Evolutionary conservation across 2,113 vertebrate species (phyloP).

Genomic region (Myodes glareolus): DNA sequence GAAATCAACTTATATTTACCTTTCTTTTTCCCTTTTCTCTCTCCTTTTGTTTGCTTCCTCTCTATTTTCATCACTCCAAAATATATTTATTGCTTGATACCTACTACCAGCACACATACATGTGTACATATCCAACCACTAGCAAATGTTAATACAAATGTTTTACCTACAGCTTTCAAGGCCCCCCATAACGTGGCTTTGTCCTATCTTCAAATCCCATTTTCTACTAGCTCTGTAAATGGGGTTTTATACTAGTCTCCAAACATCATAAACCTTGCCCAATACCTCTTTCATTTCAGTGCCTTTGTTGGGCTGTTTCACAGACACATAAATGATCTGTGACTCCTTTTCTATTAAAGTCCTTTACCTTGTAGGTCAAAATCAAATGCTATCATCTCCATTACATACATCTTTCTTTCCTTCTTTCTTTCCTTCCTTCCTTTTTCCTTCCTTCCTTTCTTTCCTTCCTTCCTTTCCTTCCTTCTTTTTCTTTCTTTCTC

Average conservation of each 20-base stretch:
- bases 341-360: not conserved
- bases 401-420: too few species aligned
- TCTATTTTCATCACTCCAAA: not conserved
- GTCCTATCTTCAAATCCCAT: not conserved
- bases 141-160: not conserved
- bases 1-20: not conserved
- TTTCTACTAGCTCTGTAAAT: not conserved
- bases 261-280: not conserved
- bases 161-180: slow-evolving; percentile 25
- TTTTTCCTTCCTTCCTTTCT: too few species aligned
- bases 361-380: not conserved
- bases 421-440: too few species aligned
- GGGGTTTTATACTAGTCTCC: not conserved
- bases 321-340: not conserved
- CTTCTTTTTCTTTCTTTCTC: too few species aligned
- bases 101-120: not conserved
- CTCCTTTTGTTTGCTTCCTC: not conserved
- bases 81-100: slow-evolving; percentile 38
- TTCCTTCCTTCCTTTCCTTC: too few species aligned
- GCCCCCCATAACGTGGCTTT: not conserved
- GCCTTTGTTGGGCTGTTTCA: not conserved
- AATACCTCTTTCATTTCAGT: not conserved
- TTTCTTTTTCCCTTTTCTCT: not conserved
- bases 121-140: not conserved
- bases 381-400: not conserved